Conservation (phyloP, 2,113 vertebrate species). For the Mobula birostris region DNA sequence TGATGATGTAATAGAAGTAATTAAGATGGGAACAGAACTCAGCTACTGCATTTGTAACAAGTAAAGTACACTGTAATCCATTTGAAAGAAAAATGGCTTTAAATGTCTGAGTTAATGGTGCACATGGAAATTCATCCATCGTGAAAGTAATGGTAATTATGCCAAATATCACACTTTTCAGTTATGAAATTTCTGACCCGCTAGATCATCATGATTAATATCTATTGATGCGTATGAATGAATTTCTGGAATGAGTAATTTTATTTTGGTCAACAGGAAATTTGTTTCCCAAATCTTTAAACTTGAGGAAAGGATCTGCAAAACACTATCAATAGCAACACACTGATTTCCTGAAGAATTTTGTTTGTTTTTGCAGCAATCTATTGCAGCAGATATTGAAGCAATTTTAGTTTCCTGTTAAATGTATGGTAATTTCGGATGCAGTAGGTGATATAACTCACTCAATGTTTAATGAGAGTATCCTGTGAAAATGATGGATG, state of each 20-base stretch:
- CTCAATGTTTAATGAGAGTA: background rate
- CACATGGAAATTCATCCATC: background rate
- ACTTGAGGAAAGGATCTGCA: background rate
- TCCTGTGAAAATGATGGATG: slow-evolving; percentile 13
- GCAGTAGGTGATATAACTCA: background rate
- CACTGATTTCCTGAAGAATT: background rate
- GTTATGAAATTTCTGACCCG: background rate
- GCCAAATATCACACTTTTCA: background rate
- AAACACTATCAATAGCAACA: background rate
- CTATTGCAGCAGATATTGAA: background rate
- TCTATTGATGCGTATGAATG: background rate
- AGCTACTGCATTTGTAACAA: background rate
- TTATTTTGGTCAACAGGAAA: background rate
- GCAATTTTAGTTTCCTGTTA: background rate
- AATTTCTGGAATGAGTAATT: background rate
- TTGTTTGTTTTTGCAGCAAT: background rate
- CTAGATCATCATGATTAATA: background rate
- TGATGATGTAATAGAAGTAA: background rate
- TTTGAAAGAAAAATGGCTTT: slow-evolving; percentile 2
- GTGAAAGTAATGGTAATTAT: background rate
- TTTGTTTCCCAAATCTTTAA: slow-evolving; percentile 6
- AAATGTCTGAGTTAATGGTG: slow-evolving; percentile 3
- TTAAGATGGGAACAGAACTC: background rate
- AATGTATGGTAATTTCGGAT: background rate
- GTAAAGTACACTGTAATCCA: background rate